A percentile compares a stretch with the other conserved stretches of the same genome.
These are phyloP conservation scores for Halictus ligatus DNA, from an alignment of 2,888 invertebrate genomes.

Conservation along the genomic window DNA sequence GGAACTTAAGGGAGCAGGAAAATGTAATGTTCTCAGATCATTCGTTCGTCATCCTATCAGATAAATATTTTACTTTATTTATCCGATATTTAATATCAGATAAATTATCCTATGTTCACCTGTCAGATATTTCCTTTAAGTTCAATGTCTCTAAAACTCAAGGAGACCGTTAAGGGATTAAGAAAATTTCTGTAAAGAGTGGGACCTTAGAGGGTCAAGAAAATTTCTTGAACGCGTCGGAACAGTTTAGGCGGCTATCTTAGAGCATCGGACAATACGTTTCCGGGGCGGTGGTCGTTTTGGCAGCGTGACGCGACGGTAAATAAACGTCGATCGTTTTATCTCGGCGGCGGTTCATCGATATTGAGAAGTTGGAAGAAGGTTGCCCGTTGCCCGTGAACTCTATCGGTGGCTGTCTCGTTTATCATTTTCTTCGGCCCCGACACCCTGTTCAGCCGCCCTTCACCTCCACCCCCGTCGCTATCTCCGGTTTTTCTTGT, in stretches of 20 bases:
- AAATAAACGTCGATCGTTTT: constrained; percentile 45
- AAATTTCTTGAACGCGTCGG: background rate
- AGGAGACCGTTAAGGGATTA: too few species aligned
- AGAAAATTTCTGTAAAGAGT: too few species aligned
- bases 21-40: too few species aligned
- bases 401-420: constrained; percentile 57
- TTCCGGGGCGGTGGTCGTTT: constrained; percentile 4
- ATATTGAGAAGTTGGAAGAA: constrained; percentile 52
- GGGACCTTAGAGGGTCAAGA: background rate
- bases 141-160: too few species aligned
- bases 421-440: constrained; percentile 60
- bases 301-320: constrained; percentile 19
- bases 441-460: background rate
- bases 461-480: background rate
- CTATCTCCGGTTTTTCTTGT: constrained; percentile 49
- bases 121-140: too few species aligned
- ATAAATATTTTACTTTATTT: too few species aligned
- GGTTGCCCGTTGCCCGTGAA: constrained; percentile 34
- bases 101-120: too few species aligned
- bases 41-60: too few species aligned
- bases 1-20: too few species aligned
- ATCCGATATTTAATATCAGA: too few species aligned
- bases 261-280: constrained; percentile 23
- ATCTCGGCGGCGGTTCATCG: constrained; percentile 42
- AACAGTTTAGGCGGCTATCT: background rate